A percentile compares a stretch with the other conserved stretches of the same genome.
Evolutionary conservation across 2,888 invertebrate species (phyloP).

Genomic region (Onthophagus sagittarius): DNA sequence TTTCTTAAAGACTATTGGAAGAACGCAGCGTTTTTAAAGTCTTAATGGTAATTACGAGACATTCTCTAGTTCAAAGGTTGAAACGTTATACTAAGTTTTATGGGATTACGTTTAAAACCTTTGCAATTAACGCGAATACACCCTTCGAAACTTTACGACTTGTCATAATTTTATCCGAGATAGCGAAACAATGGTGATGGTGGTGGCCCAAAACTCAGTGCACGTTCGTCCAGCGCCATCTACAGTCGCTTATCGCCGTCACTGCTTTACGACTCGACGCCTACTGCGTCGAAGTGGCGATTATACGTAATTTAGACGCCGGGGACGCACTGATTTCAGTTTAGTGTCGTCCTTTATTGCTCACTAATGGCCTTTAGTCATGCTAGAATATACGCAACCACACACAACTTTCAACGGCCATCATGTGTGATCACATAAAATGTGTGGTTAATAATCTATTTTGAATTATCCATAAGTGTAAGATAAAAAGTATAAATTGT

Average conservation of each 20-base stretch:
- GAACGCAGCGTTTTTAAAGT: too few species aligned
- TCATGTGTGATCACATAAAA: background rate
- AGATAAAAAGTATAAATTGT: too few species aligned
- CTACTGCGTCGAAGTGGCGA: background rate
- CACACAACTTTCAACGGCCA: background rate
- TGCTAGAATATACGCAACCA: background rate
- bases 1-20: too few species aligned
- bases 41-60: too few species aligned
- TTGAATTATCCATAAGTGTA: too few species aligned
- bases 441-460: background rate
- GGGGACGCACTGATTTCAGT: background rate
- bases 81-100: background rate
- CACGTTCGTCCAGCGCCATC: background rate
- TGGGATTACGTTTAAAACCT: background rate
- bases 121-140: background rate
- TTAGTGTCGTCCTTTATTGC: background rate
- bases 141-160: background rate
- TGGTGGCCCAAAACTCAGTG: too few species aligned
- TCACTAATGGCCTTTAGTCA: background rate
- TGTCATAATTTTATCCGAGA: background rate
- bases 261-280: background rate
- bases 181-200: background rate
- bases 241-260: background rate
- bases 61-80: too few species aligned
- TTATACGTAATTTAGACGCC: background rate